Base-by-base conservation (phyloP, 2,113 vertebrate species). In the Siphamia tubifer region DNA sequence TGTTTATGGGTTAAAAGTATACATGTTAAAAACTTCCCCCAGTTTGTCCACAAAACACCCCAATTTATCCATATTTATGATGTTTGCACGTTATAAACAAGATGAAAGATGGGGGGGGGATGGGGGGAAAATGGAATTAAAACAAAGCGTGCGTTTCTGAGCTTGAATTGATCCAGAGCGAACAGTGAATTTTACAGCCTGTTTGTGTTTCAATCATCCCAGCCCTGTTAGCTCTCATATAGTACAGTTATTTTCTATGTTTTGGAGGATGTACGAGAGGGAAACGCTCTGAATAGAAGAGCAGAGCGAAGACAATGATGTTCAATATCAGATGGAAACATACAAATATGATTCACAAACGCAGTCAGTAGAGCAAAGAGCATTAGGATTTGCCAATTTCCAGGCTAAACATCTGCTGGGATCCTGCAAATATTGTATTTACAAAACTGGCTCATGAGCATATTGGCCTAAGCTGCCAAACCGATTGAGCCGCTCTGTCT, bases 381-480 rank as follows among this genome's bases (percentile, higher is more conserved):
- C 6, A 19, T 16, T 9, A 24, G 2, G 42, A 47, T 9, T 5
- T 16, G 1, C 4, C 4, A 39, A 9, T 27, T 39, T 32, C 34
- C 20, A 16, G 5, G 17, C 0, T n/a, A 12, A 34, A 49, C n/a
- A n/a, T n/a, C n/a, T n/a, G n/a, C n/a, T n/a, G n/a, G n/a, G n/a
- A 16, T 6, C 19, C 13, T 8, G 19, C 8, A 11, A 28, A 42
- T 44, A 45, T 6, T 44, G 51, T 38, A 11, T 64, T 36, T 38
- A 15, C 36, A 63, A 38, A 53, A 31, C 4, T 4, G 7, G 58
- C 17, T 6, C 23, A 15, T 15, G 16, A 36, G 28, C 6, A 43
- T 49, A 52, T 25, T 25, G 24, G 28, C 43, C 15, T 45, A 27
- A 67, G 15, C 51, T 55, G 53, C 62, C 68, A 67, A 8, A 38